Percentiles rank a stretch among this genome's conserved stretches.
phyloP scores from a whole-genome alignment of 2,113 vertebrate species.

The Platysteira castanea region DNA sequence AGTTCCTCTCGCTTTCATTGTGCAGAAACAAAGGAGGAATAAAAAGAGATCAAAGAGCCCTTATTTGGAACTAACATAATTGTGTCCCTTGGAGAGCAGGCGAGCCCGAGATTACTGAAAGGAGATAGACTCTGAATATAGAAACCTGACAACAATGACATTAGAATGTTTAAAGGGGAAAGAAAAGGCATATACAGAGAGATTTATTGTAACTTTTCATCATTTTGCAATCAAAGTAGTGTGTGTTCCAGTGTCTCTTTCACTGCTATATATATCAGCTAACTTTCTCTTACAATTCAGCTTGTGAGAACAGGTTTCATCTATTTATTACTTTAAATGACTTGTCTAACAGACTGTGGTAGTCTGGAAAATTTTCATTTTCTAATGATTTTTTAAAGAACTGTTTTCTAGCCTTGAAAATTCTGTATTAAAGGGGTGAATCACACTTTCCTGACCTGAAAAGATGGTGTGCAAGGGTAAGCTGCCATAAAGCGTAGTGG shows the following conservation, averaged over 20 bases:
- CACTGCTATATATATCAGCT: not conserved
- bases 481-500: not conserved
- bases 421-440: not conserved
- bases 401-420: not conserved
- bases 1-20: constrained; percentile 52
- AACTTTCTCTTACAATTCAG: not conserved
- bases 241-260: not conserved
- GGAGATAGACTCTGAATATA: constrained; percentile 42
- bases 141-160: constrained; percentile 41
- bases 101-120: constrained; percentile 28
- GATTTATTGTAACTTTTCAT: constrained; percentile 29
- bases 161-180: not conserved
- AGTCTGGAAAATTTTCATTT: not conserved
- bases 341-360: not conserved
- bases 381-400: not conserved
- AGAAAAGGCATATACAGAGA: not conserved
- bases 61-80: constrained; percentile 64
- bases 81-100: constrained; percentile 47
- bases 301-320: not conserved
- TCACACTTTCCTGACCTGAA: not conserved
- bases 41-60: constrained; percentile 63
- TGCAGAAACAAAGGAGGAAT: constrained; percentile 59
- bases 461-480: not conserved
- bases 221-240: not conserved
- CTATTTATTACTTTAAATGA: not conserved